Conservation (phyloP, 2,797 vertebrate species). For the Mastacembelus armatus region DNA sequence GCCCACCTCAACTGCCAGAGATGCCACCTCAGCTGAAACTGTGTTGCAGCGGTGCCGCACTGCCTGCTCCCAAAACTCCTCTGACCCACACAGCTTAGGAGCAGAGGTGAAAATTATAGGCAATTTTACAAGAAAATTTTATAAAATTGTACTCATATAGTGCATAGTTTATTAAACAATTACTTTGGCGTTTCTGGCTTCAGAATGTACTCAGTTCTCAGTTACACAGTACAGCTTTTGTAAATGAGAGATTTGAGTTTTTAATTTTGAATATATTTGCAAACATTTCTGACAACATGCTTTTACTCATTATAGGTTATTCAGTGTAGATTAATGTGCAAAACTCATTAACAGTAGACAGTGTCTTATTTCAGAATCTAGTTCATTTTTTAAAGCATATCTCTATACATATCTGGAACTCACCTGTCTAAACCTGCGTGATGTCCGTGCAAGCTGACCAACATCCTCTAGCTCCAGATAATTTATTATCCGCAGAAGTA, state of each 20-base stretch:
- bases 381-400: neutral
- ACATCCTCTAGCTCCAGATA: constrained; percentile 89
- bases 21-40: constrained; percentile 80
- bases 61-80: constrained; percentile 85
- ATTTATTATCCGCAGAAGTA: constrained; percentile 86
- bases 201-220: no score
- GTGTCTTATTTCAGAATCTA: neutral
- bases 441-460: constrained; percentile 84
- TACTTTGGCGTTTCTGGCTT: no score
- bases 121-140: no score
- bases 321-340: no score
- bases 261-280: no score
- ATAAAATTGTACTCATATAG: no score
- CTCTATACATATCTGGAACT: constrained; percentile 31
- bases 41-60: constrained; percentile 74
- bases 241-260: no score
- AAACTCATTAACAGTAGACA: no score
- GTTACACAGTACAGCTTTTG: no score
- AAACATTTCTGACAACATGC: no score
- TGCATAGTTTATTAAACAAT: no score
- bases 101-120: neutral
- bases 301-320: no score
- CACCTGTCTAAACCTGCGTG: constrained; percentile 83
- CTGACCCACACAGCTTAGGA: constrained; percentile 82
- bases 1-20: constrained; percentile 82